These are phyloP conservation scores for Hyalella azteca DNA, from an alignment of 2,888 invertebrate genomes.

Conservation along the genomic window DNA sequence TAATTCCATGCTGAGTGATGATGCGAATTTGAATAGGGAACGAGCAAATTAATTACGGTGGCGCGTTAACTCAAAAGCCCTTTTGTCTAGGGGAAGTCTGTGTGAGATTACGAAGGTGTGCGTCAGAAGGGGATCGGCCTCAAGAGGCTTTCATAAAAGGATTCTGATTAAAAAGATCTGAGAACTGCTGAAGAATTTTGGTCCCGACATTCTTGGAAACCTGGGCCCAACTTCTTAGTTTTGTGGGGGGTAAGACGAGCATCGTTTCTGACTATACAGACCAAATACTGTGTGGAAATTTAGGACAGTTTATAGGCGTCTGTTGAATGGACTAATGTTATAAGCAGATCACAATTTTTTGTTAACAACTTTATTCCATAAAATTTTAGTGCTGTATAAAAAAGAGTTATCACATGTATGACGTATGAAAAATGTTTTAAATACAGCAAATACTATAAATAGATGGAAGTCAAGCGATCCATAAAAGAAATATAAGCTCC, in stretches of 20 bases:
- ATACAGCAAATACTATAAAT: too few relatives aligned
- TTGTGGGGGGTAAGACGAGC: neutral
- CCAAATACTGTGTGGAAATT: too few relatives aligned
- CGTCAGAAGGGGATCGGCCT: neutral
- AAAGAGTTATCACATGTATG: too few relatives aligned
- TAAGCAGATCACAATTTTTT: too few relatives aligned
- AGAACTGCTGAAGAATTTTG: neutral
- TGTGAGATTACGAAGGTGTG: neutral
- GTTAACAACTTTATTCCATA: too few relatives aligned
- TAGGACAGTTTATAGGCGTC: too few relatives aligned
- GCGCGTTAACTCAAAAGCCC: neutral
- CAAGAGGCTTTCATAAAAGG: conserved; percentile 3
- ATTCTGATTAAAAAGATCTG: conserved; percentile 6
- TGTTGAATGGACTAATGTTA: too few relatives aligned
- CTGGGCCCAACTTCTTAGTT: neutral
- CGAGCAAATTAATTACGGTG: neutral
- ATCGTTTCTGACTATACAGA: too few relatives aligned
- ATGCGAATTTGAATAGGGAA: neutral
- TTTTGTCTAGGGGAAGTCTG: neutral
- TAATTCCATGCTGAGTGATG: neutral
- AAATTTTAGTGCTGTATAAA: too few relatives aligned
- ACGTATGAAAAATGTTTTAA: too few relatives aligned
- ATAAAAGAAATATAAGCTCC: too few relatives aligned
- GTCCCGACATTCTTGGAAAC: neutral
- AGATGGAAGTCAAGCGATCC: too few relatives aligned